Evolutionary conservation across 2,888 invertebrate genomes (phyloP).

Genomic region (Noctua fimbriata): DNA sequence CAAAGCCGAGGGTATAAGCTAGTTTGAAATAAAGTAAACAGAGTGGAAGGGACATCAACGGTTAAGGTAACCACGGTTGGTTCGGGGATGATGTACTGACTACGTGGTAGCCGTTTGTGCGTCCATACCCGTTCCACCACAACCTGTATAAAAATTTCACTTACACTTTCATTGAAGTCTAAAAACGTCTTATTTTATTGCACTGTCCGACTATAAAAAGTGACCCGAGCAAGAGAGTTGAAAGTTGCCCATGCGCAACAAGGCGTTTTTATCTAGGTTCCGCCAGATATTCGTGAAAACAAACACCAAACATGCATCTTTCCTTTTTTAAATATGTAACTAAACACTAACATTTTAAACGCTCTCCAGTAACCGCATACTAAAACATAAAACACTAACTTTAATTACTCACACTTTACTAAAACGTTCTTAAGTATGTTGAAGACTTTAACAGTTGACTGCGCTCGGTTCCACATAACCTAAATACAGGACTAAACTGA

Average conservation of each 20-base stretch:
- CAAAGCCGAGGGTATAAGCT: too few relatives aligned
- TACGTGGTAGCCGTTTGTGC: too few relatives aligned
- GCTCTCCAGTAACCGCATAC: neutral
- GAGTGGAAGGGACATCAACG: too few relatives aligned
- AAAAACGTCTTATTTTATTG: too few relatives aligned
- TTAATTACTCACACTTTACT: neutral
- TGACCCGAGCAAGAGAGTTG: neutral
- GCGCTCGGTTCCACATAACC: constrained; percentile 22
- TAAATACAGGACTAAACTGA: constrained; percentile 32
- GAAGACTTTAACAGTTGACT: constrained; percentile 16
- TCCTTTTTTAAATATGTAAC: neutral
- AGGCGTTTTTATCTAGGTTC: neutral
- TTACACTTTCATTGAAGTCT: too few relatives aligned
- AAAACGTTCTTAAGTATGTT: constrained; percentile 7
- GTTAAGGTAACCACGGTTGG: neutral
- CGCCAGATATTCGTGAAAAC: neutral
- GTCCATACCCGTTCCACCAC: too few relatives aligned
- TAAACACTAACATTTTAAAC: neutral
- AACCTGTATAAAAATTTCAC: too few relatives aligned
- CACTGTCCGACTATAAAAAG: too few relatives aligned
- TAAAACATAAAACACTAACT: neutral
- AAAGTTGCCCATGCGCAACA: too few relatives aligned
- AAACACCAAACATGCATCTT: neutral
- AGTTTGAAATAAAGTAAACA: too few relatives aligned
- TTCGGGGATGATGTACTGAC: neutral